These are phyloP conservation scores for Mystacornis crossleyi DNA, from an alignment of 2,113 vertebrate genomes.

Conservation along the genomic window DNA sequence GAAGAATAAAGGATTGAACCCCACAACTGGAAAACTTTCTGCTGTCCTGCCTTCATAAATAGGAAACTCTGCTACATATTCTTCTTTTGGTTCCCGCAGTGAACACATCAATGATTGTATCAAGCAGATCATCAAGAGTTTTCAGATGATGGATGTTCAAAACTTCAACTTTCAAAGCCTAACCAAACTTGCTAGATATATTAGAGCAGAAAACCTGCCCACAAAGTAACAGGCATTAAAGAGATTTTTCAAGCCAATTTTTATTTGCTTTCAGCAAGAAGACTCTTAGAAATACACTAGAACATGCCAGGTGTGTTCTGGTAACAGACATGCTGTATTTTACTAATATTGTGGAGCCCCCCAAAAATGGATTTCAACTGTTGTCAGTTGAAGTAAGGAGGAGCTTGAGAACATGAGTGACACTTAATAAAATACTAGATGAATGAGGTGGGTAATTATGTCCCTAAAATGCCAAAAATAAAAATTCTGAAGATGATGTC, in stretches of 20 bases:
- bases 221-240: background rate
- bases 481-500: background rate
- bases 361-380: background rate
- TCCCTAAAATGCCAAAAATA: background rate
- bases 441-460: background rate
- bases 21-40: background rate
- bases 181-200: background rate
- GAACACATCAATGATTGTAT: constrained; percentile 1
- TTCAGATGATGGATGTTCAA: constrained; percentile 24
- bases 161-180: constrained; percentile 38
- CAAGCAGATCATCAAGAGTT: constrained; percentile 20
- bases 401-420: background rate
- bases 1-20: background rate
- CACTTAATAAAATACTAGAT: background rate
- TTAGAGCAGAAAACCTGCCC: background rate
- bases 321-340: background rate
- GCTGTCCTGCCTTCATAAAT: background rate
- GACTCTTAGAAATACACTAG: background rate
- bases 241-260: background rate
- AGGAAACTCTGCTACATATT: background rate
- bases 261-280: background rate
- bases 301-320: background rate
- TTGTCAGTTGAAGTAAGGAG: background rate
- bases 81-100: constrained; percentile 3
- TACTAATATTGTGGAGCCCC: background rate